Conservation (phyloP, 2,888 invertebrate species). For the Drosophila dives region DNA sequence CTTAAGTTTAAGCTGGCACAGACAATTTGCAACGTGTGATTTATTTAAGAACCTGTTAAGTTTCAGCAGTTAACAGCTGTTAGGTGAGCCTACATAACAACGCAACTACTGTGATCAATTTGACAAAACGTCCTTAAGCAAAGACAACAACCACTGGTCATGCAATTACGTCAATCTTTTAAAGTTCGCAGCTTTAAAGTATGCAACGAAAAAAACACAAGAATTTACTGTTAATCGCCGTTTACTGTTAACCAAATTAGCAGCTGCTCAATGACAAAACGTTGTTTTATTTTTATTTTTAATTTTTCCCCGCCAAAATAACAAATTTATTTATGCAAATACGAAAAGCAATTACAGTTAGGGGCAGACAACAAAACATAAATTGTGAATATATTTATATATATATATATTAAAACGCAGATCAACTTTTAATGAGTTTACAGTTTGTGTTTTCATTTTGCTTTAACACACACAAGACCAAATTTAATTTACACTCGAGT, state of each 20-base stretch:
- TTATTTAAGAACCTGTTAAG: background rate
- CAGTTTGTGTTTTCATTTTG: conserved; percentile 34
- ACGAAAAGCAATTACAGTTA: conserved; percentile 45
- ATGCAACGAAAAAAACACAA: conserved; percentile 20
- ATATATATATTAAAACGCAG: conserved; percentile 36
- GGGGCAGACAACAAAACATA: conserved; percentile 41
- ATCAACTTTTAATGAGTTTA: conserved; percentile 73
- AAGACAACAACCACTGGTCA: background rate
- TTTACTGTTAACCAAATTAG: conserved; percentile 25
- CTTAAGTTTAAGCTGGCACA: background rate
- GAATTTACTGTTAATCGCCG: conserved; percentile 4
- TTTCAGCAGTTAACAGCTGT: background rate
- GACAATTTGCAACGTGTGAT: background rate
- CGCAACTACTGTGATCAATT: background rate
- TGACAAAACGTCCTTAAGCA: background rate
- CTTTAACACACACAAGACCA: conserved; percentile 33
- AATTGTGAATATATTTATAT: conserved; percentile 58
- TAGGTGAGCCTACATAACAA: background rate
- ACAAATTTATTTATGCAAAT: conserved; percentile 52
- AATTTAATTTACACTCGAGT: conserved; percentile 70
- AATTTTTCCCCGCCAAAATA: background rate
- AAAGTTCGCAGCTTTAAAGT: conserved; percentile 31
- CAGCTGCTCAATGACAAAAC: conserved; percentile 21
- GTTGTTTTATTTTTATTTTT: conserved; percentile 1
- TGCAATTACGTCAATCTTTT: background rate